Conservation (phyloP, 2,888 invertebrate genomes). For the Theretra japonica region DNA sequence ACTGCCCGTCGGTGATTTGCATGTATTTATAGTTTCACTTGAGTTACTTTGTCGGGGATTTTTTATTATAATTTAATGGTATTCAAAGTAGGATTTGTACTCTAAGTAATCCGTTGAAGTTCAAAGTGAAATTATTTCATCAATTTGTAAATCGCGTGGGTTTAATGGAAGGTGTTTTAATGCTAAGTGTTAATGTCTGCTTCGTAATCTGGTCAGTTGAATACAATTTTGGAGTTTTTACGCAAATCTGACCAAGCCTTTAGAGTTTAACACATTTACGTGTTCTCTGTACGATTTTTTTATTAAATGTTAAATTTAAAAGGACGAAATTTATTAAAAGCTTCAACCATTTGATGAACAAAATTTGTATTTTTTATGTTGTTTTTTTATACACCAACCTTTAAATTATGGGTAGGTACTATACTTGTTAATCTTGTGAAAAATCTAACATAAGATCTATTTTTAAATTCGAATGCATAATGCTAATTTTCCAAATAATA, state of each 20-base stretch:
- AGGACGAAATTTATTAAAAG: too few relatives aligned
- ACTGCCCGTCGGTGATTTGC: constrained; percentile 39
- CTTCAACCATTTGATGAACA: too few relatives aligned
- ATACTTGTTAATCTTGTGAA: too few relatives aligned
- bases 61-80: constrained; percentile 29
- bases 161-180: constrained; percentile 19
- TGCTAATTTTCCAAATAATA: not conserved
- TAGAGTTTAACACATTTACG: not conserved
- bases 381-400: too few relatives aligned
- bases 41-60: constrained; percentile 36
- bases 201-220: constrained; percentile 18
- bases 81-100: constrained; percentile 21
- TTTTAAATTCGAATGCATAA: too few relatives aligned
- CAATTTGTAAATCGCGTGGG: not conserved
- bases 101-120: not conserved
- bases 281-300: not conserved
- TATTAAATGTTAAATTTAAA: not conserved
- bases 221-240: not conserved
- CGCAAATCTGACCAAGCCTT: constrained; percentile 4
- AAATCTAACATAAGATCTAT: too few relatives aligned
- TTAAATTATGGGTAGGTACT: too few relatives aligned
- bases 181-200: constrained; percentile 10
- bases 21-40: constrained; percentile 41
- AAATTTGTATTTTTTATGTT: too few relatives aligned
- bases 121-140: constrained; percentile 19